phyloP scores from a whole-genome alignment of 1,140 invertebrate genomes.

The Euborellia annulipes region DNA sequence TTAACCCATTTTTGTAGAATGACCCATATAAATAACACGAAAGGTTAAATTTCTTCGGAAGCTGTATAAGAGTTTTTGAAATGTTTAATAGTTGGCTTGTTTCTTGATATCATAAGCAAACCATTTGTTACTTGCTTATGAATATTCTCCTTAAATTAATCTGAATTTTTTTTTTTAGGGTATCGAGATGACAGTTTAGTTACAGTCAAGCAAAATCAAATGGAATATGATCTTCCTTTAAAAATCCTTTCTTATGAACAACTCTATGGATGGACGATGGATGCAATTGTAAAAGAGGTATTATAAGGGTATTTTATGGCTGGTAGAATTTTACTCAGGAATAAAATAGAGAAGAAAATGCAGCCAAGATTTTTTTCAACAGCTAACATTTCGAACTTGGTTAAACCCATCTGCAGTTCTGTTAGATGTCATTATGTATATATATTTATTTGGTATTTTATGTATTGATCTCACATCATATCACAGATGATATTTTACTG shows the following conservation, averaged over 20 bases:
- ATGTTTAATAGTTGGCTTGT: too few species aligned
- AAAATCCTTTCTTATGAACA: slow-evolving; percentile 97
- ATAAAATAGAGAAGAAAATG: neutral
- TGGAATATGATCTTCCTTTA: slow-evolving; percentile 85
- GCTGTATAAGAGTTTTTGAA: too few species aligned
- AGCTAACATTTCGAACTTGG: too few species aligned
- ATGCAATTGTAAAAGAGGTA: slow-evolving; percentile 82
- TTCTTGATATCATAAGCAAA: neutral
- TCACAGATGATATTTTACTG: too few species aligned
- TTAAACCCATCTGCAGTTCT: too few species aligned
- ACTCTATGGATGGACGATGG: slow-evolving; percentile 99
- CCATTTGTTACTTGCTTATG: neutral
- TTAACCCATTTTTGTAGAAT: too few species aligned
- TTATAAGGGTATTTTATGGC: neutral
- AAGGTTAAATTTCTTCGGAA: too few species aligned
- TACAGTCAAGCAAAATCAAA: slow-evolving; percentile 86
- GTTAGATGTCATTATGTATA: too few species aligned
- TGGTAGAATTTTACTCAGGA: neutral
- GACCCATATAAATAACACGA: too few species aligned
- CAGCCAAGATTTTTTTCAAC: neutral
- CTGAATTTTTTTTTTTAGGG: slow-evolving; percentile 33
- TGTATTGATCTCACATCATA: too few species aligned
- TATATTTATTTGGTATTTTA: too few species aligned
- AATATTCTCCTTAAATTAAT: neutral
- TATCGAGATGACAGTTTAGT: slow-evolving; percentile 96